phyloP scores from a whole-genome alignment of 2,113 vertebrate genomes.

The Salvelinus alpinus region DNA sequence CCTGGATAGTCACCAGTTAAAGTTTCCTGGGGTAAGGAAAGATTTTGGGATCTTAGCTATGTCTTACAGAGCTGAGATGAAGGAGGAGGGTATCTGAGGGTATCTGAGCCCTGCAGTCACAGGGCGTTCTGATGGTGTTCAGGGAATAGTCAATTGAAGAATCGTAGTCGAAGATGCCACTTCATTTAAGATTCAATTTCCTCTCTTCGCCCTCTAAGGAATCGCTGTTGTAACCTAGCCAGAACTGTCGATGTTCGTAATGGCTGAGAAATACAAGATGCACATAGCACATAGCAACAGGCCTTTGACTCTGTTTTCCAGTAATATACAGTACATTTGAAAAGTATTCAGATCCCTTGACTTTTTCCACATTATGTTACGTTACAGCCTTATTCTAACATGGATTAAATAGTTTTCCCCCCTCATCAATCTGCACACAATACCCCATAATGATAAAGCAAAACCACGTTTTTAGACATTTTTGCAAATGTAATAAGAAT shows the following conservation, averaged over 20 bases:
- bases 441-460: too few species aligned
- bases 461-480: too few species aligned
- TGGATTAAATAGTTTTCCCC: too few species aligned
- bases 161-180: conserved; percentile 21
- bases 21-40: too few species aligned
- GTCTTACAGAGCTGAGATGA: conserved; percentile 9
- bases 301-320: neutral
- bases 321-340: neutral
- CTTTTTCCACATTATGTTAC: too few species aligned
- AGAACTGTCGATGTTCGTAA: neutral
- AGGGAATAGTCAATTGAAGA: conserved; percentile 41
- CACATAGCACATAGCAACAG: neutral
- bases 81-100: neutral
- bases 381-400: too few species aligned
- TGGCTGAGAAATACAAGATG: neutral
- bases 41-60: neutral
- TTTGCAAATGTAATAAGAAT: too few species aligned
- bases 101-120: conserved; percentile 19
- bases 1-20: too few species aligned
- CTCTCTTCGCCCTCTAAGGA: conserved; percentile 16
- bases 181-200: conserved; percentile 14
- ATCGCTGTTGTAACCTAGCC: neutral
- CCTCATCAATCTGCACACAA: too few species aligned
- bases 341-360: too few species aligned
- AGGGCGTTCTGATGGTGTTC: conserved; percentile 40